Base-by-base conservation (phyloP, 2,888 invertebrate species). In the Plebejus argus region DNA sequence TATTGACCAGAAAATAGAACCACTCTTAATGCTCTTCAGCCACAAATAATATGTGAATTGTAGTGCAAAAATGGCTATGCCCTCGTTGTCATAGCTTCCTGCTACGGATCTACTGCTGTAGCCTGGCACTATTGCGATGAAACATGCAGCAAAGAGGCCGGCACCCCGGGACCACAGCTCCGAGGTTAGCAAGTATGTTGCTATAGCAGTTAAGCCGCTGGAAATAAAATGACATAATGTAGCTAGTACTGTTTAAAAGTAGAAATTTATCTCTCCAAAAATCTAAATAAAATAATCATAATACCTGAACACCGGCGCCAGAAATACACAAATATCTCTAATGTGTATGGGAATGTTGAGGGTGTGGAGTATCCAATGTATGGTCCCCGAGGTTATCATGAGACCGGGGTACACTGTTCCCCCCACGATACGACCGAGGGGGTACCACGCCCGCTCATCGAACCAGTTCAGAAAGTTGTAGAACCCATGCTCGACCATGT, bases 391-490 rank as follows among this genome's bases (percentile, higher is more conserved):
- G 56, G 99, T 99, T 81, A 99, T 96, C 99, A 99, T 99, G 80
- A 99, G 95, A 61, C 99, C 99, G 33, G 99, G 99, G 90, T 99
- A 99, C 61, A 99, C 99, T 0, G 99, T 99, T 80, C 99, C 99
- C 72, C 99, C 99, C 66, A 99, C 99, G 84, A 99, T 99, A 82
- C 99, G 96, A 0, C 99, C 99, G 77, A 99, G 94, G 0, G 99
- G 99, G 90, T 99, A 99, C 99, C 99, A 99, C 76, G 99, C 99
- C 85, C 99, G 95, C 88, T 99, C 99, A 91, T 99, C 99, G 89
- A 99, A 99, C 99, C 99, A 99, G 92, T 99, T 99, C 81, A 99
- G 94, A 91, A 99, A 99, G 89, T 99, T 98, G 93, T 99, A 99
- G 93, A 98, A 99, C 53, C 99, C 99, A 97, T 99, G 98, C 90